Percentiles rank a stretch among this genome's conserved stretches.
Conservation (phyloP, 2,888 invertebrate species). For the Crepidodera aurea region DNA sequence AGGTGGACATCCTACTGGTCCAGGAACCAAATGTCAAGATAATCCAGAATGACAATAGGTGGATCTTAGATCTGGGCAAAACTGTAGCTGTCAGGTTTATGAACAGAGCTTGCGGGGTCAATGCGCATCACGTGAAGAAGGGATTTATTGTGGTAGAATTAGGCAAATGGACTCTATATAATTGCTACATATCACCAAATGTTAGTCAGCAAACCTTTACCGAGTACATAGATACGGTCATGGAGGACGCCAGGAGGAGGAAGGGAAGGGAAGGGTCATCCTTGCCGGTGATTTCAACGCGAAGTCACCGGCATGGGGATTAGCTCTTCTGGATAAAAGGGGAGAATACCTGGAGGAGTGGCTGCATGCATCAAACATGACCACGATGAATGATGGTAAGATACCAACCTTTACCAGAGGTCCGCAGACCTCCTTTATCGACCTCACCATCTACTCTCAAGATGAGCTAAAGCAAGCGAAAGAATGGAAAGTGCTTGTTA, state of each 20-base stretch:
- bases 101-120: neutral
- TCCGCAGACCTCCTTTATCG: neutral
- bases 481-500: neutral
- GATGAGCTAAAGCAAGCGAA: neutral
- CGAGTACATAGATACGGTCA: neutral
- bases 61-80: too few relatives aligned
- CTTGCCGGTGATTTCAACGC: conserved; percentile 4
- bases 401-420: neutral
- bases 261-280: neutral
- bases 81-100: neutral
- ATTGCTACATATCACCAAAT: conserved; percentile 2
- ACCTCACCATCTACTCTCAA: neutral
- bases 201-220: neutral
- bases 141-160: neutral
- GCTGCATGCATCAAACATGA: neutral
- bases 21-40: conserved; percentile 6
- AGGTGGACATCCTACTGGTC: neutral
- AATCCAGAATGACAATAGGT: neutral
- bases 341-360: neutral
- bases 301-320: conserved; percentile 1
- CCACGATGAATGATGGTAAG: neutral
- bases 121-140: neutral
- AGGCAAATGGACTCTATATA: neutral
- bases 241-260: neutral
- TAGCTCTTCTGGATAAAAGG: neutral